Percentiles rank a stretch among this genome's conserved stretches.
Evolutionary conservation across 2,888 invertebrate genomes (phyloP).

Genomic region (Plebejus argus): DNA sequence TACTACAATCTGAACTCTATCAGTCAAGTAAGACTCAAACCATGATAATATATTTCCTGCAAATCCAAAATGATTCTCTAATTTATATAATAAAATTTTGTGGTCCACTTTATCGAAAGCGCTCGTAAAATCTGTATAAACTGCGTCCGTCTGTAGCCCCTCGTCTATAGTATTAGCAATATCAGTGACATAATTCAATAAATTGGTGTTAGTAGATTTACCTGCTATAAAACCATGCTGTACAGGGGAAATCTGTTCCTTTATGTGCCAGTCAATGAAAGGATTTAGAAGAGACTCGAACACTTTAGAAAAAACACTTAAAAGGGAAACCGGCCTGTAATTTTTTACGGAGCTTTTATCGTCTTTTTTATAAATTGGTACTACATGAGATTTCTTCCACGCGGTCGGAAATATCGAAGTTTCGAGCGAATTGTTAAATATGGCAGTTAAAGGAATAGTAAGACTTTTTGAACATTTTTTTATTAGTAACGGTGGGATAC

Average conservation of each 20-base stretch:
- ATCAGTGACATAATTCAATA: not conserved
- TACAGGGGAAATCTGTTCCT: not conserved
- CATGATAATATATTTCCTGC: too few relatives aligned
- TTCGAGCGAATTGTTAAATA: slow-evolving; percentile 24
- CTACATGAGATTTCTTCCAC: not conserved
- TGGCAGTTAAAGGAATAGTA: too few relatives aligned
- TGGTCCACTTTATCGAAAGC: too few relatives aligned
- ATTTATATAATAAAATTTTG: not conserved
- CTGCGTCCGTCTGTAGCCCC: not conserved
- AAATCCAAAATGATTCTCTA: slow-evolving; percentile 1
- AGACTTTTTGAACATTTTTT: too few relatives aligned
- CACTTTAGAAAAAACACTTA: not conserved
- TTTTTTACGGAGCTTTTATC: not conserved
- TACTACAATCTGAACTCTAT: too few relatives aligned
- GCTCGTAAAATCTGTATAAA: slow-evolving; percentile 2
- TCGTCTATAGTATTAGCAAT: not conserved
- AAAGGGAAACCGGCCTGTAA: not conserved
- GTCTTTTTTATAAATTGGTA: not conserved
- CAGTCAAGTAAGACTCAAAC: too few relatives aligned
- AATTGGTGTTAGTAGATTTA: not conserved
- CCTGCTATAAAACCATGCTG: not conserved
- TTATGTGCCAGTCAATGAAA: not conserved
- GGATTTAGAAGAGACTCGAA: not conserved
- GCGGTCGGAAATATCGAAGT: not conserved
- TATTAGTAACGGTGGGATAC: too few relatives aligned